Evolutionary conservation across 2,113 vertebrate genomes (phyloP), one percentile per base, ranked within the genome.

Genomic region (Gavialis gangeticus): DNA sequence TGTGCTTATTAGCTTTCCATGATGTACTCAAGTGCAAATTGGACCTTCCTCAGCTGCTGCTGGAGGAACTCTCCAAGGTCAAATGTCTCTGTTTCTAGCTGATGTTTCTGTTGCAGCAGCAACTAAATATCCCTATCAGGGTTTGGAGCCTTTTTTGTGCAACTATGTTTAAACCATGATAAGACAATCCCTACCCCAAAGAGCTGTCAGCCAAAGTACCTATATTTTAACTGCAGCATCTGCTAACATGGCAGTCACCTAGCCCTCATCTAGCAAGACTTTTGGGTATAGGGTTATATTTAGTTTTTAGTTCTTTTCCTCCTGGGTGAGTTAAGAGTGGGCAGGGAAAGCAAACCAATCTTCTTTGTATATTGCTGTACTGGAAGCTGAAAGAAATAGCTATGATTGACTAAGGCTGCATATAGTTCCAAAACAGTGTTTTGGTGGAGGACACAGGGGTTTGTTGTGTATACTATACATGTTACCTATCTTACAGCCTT

Each of bases 181-280:
- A 79, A 1, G 2, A 0, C 12, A 6, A 62, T 73, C 85, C 17
- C n/a, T 59, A 4, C 28, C 88, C 17, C 46, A 17, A 80, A 88
- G 54, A 22, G 60, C 59, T 89, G 85, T 56, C 15, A n/a, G 2
- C 79, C 62, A 64, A 66, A 1, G 0, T 82, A 10, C 27, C 75
- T 88, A 60, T 89, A 60, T 34, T 81, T 94, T 85, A 92, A 84
- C 58, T 71, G 17, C 62, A 86, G 62, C 11, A 83, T 77, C 94
- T 92, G 60, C 66, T 83, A 56, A 66, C 4, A 0, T 14, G 93
- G 73, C 57, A 90, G n/a, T 91, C 82, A 25, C 12, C 66, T 67
- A 11, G n/a, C 19, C n/a, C 66, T 34, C 28, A 34, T 30, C 21
- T 75, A 57, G 82, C 46, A 76, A 58, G 17, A 25, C 66, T 46